Evolutionary conservation across 2,797 vertebrate species (phyloP).

Genomic region (Buceros bicornis): DNA sequence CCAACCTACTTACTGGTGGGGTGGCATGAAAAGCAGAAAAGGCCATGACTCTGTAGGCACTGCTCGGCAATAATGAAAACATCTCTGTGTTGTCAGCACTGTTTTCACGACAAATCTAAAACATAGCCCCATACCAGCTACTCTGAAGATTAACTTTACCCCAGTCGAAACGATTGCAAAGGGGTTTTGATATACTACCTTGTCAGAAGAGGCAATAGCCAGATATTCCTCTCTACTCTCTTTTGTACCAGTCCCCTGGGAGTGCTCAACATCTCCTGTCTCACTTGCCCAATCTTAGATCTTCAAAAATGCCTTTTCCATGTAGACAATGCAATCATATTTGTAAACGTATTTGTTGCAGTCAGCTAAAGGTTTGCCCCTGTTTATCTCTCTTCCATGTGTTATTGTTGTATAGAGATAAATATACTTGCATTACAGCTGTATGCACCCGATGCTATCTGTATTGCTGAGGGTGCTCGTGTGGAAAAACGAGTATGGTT

Average conservation of each 20-base stretch:
- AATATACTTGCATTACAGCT: not conserved
- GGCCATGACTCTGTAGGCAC: too few relatives aligned
- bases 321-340: not conserved
- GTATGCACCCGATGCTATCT: not conserved
- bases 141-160: too few relatives aligned
- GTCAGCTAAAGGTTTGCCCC: not conserved
- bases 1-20: too few relatives aligned
- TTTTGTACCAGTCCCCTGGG: not conserved
- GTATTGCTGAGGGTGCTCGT: not conserved
- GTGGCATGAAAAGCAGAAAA: too few relatives aligned
- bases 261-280: not conserved
- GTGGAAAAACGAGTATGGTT: not conserved
- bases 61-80: too few relatives aligned
- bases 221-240: not conserved
- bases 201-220: not conserved
- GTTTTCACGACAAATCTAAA: too few relatives aligned
- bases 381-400: not conserved
- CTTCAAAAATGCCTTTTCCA: slow-evolving; percentile 1
- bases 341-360: not conserved
- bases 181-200: not conserved
- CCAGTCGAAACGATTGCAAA: not conserved
- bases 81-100: too few relatives aligned
- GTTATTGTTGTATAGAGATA: not conserved
- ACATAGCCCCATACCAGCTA: too few relatives aligned
- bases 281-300: not conserved